phyloP scores from a whole-genome alignment of 2,888 invertebrate genomes.

The Rhimphoctona megacephalus region DNA sequence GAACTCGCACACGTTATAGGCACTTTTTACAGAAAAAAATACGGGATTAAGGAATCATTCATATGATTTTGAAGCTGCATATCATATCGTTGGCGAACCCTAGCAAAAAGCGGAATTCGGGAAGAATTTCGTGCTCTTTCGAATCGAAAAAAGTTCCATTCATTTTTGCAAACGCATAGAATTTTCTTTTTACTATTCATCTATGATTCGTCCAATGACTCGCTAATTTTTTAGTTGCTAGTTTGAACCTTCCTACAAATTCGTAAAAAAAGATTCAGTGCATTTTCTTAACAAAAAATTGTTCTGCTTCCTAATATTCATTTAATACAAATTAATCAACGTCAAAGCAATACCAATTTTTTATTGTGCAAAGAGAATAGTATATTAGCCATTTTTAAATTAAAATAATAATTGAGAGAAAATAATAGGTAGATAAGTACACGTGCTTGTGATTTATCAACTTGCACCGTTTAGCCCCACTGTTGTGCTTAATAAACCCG shows the following conservation, averaged over 20 bases:
- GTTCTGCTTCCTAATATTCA: too few relatives aligned
- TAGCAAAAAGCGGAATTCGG: not conserved
- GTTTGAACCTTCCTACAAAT: not conserved
- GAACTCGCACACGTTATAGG: not conserved
- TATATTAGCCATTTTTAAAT: not conserved
- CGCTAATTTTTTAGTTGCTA: too few relatives aligned
- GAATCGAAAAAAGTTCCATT: too few relatives aligned
- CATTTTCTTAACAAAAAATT: too few relatives aligned
- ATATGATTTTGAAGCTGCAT: not conserved
- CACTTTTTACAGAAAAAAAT: not conserved
- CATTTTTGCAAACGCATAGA: too few relatives aligned
- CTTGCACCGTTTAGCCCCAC: conserved; percentile 11
- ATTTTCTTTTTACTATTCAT: not conserved
- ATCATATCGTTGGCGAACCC: not conserved
- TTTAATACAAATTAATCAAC: too few relatives aligned
- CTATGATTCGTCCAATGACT: not conserved
- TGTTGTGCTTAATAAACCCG: conserved; percentile 30
- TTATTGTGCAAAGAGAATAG: not conserved
- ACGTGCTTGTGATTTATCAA: conserved; percentile 7
- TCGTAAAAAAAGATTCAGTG: not conserved
- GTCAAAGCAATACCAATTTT: too few relatives aligned
- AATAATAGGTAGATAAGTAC: conserved; percentile 1
- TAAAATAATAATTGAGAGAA: not conserved
- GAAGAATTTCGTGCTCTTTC: not conserved
- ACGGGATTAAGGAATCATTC: not conserved